Conservation (phyloP, 2,797 vertebrate species). For the Ctenochaetus hawaiiensis region DNA sequence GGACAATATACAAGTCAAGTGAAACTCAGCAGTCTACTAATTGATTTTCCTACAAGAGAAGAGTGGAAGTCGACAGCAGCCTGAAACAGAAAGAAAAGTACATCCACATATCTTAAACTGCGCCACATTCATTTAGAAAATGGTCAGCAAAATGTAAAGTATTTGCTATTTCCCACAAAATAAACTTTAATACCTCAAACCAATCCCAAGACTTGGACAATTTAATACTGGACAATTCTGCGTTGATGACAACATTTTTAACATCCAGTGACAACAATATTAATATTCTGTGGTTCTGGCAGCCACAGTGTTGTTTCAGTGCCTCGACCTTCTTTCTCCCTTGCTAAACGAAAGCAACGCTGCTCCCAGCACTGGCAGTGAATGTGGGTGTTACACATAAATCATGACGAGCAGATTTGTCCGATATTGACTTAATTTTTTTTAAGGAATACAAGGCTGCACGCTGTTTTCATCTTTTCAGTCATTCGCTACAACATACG, state of each 20-base stretch:
- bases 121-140: not conserved
- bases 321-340: too few species aligned
- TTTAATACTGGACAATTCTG: not conserved
- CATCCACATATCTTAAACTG: not conserved
- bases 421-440: not conserved
- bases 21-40: not conserved
- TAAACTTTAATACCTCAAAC: not conserved
- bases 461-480: not conserved
- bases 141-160: not conserved
- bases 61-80: not conserved
- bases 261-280: not conserved
- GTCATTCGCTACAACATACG: not conserved
- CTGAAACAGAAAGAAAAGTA: not conserved
- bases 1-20: not conserved
- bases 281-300: not conserved
- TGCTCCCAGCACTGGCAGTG: not conserved
- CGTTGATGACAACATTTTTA: not conserved
- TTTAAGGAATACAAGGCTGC: not conserved
- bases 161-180: not conserved
- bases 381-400: not conserved
- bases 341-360: not conserved
- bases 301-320: not conserved
- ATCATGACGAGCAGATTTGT: not conserved
- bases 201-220: not conserved
- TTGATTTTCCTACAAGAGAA: slow-evolving; percentile 7